Conservation (phyloP, 2,113 vertebrate genomes). For the Catharus fuscescens region DNA sequence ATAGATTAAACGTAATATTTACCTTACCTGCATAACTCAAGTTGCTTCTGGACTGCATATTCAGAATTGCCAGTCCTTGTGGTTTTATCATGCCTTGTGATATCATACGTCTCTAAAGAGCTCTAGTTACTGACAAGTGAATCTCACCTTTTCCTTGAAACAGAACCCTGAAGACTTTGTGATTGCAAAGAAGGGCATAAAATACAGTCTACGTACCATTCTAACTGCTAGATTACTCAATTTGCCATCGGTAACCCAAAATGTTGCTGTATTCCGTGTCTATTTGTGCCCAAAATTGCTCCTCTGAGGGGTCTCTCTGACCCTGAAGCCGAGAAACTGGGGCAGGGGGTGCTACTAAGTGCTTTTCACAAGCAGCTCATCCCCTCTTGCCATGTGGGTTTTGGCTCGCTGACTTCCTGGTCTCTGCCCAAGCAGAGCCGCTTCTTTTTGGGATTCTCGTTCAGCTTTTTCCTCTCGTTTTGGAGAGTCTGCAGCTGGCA, state of each 20-base stretch:
- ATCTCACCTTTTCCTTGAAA: neutral
- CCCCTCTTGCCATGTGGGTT: neutral
- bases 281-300: neutral
- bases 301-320: neutral
- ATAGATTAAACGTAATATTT: neutral
- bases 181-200: neutral
- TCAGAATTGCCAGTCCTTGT: neutral
- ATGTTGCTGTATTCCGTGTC: neutral
- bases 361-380: neutral
- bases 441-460: neutral
- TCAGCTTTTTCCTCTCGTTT: neutral
- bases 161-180: neutral
- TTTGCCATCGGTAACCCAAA: neutral
- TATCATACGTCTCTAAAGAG: neutral
- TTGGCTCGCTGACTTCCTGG: neutral
- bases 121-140: neutral
- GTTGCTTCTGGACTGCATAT: neutral
- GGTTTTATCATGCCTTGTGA: neutral
- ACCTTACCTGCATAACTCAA: neutral
- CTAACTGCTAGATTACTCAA: neutral
- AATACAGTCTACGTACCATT: neutral
- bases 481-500: neutral
- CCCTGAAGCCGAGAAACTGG: fast-evolving
- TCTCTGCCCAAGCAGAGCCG: neutral
- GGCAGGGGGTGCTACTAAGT: fast-evolving